phyloP scores from a whole-genome alignment of 2,888 invertebrate genomes.

The Eupithecia subfuscata region DNA sequence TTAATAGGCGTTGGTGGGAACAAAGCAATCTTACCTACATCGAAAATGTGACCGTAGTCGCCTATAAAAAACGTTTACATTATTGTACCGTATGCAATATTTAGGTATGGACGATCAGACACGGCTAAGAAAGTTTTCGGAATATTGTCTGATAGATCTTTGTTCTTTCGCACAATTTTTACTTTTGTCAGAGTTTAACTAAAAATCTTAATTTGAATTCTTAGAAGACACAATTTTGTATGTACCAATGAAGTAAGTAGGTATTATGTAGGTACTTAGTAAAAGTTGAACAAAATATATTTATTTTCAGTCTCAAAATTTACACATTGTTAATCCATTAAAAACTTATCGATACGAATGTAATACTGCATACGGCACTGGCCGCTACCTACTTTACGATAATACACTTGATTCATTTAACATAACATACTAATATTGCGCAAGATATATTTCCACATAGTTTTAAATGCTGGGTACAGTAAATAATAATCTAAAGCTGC shows the following conservation, averaged over 20 bases:
- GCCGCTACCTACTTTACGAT: conserved; percentile 17
- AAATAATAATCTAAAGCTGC: no score
- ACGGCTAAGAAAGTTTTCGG: not conserved
- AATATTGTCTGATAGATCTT: not conserved
- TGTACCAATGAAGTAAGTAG: not conserved
- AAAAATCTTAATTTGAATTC: not conserved
- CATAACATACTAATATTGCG: conserved; percentile 26
- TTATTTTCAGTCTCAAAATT: conserved; percentile 8
- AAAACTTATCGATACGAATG: not conserved
- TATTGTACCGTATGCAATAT: conserved; percentile 45
- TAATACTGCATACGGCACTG: conserved; percentile 46
- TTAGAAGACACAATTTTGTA: not conserved
- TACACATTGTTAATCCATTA: conserved; percentile 4
- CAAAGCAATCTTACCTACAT: conserved; percentile 59
- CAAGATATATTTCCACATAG: conserved; percentile 19
- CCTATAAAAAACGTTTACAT: conserved; percentile 34
- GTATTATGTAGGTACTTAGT: no score
- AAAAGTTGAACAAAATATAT: not conserved
- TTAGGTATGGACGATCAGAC: not conserved
- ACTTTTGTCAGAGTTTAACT: not conserved
- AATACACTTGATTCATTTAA: conserved; percentile 24
- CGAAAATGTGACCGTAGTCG: conserved; percentile 47
- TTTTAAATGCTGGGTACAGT: conserved; percentile 29
- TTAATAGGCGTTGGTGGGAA: conserved; percentile 62
- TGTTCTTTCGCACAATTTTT: not conserved